Evolutionary conservation across 2,113 vertebrate genomes (phyloP).

Genomic region (Hucho hucho): DNA sequence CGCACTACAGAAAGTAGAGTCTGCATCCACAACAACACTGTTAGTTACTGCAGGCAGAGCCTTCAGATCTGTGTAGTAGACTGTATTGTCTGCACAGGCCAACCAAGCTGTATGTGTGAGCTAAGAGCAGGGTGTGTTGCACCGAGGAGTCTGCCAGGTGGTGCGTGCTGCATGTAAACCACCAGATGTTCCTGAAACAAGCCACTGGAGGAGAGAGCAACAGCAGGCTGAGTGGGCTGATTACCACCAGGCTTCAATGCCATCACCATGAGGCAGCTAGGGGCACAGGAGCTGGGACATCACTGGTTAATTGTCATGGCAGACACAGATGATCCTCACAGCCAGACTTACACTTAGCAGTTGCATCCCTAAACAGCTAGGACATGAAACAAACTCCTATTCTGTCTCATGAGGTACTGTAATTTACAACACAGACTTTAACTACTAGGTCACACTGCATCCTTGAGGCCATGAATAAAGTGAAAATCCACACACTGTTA

Average conservation of each 20-base stretch:
- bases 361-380: neutral
- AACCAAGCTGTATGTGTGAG: neutral
- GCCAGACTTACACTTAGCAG: neutral
- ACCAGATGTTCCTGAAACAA: conserved; percentile 75
- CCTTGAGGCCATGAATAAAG: neutral
- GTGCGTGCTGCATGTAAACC: conserved; percentile 75
- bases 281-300: conserved; percentile 66
- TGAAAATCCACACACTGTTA: neutral
- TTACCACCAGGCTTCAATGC: conserved; percentile 74
- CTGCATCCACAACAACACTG: neutral
- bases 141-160: conserved; percentile 72
- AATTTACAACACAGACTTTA: neutral
- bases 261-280: conserved; percentile 38
- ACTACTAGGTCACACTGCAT: conserved; percentile 10
- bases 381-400: neutral
- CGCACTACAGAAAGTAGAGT: neutral
- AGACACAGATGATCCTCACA: conserved; percentile 5
- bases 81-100: no score
- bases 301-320: conserved; percentile 69
- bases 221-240: conserved; percentile 75
- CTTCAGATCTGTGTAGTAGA: no score
- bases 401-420: neutral
- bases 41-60: no score
- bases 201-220: conserved; percentile 70
- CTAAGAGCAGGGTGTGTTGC: conserved; percentile 48